These are phyloP conservation scores for Mesopsocus fuscifrons DNA, from an alignment of 2,888 invertebrate genomes.

Conservation along the genomic window DNA sequence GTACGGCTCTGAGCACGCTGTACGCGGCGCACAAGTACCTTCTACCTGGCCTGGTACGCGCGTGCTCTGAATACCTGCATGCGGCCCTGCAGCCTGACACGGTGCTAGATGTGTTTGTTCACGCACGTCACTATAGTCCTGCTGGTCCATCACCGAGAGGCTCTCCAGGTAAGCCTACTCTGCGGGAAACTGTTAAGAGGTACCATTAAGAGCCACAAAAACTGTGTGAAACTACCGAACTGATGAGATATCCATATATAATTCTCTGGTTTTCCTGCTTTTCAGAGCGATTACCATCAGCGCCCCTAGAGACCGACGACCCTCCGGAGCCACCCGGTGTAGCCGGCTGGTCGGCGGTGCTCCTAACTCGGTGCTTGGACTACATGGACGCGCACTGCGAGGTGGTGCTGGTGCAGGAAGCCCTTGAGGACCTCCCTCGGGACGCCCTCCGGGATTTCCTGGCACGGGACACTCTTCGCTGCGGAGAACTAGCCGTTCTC, in stretches of 20 bases:
- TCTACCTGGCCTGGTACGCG: constrained; percentile 44
- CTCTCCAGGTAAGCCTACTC: too few relatives aligned
- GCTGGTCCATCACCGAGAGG: constrained; percentile 16
- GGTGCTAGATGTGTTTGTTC: constrained; percentile 42
- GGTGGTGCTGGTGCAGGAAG: constrained; percentile 32
- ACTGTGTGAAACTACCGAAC: too few relatives aligned
- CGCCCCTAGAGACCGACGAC: background rate
- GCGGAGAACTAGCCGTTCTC: constrained; percentile 38
- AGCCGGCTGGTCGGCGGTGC: constrained; percentile 30
- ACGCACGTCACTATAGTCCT: constrained; percentile 20
- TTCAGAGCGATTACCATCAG: too few relatives aligned
- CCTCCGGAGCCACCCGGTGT: constrained; percentile 11
- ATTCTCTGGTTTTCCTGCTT: too few relatives aligned
- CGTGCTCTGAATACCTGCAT: constrained; percentile 46
- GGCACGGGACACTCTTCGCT: constrained; percentile 42
- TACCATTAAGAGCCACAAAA: too few relatives aligned
- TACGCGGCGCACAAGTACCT: constrained; percentile 56
- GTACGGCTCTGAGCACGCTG: constrained; percentile 46
- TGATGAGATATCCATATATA: too few relatives aligned
- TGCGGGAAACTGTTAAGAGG: too few relatives aligned
- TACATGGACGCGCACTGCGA: constrained; percentile 38
- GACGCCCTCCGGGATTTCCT: constrained; percentile 44
- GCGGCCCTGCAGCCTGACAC: constrained; percentile 40
- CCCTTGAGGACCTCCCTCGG: constrained; percentile 40
- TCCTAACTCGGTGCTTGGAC: constrained; percentile 45